Conservation (phyloP, 2,113 vertebrate genomes). For the Nibea coibor region DNA sequence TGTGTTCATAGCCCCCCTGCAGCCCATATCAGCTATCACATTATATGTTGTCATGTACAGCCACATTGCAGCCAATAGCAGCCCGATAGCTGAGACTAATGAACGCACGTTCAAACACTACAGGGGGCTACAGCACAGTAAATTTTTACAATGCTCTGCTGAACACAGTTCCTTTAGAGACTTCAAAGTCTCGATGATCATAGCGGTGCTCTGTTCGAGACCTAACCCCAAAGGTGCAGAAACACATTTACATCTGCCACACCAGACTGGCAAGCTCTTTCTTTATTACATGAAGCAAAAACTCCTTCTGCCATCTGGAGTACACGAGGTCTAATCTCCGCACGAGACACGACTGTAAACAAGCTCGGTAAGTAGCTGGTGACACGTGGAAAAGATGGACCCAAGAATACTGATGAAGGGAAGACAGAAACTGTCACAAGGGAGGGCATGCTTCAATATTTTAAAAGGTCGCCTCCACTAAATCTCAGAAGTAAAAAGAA, state of each 20-base stretch:
- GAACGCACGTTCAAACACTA: neutral
- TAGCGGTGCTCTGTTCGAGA: neutral
- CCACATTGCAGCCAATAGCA: neutral
- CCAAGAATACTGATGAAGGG: neutral
- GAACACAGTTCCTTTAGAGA: neutral
- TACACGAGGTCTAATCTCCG: neutral
- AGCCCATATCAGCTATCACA: no score
- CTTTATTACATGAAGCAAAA: neutral
- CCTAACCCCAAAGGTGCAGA: neutral
- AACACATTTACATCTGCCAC: constrained; percentile 3
- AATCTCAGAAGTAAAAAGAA: neutral
- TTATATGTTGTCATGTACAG: no score
- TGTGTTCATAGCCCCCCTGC: no score
- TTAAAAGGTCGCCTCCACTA: neutral
- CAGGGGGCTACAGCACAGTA: neutral
- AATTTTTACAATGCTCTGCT: neutral
- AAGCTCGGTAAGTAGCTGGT: neutral
- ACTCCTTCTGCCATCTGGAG: constrained; percentile 6
- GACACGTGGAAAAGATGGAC: neutral
- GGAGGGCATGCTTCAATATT: neutral
- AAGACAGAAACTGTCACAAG: neutral
- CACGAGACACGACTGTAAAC: neutral
- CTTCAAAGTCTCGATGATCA: neutral
- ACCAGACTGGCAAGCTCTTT: neutral
- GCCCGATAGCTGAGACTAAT: neutral